phyloP scores from a whole-genome alignment of 2,888 invertebrate genomes.

The Folsomia candida region DNA sequence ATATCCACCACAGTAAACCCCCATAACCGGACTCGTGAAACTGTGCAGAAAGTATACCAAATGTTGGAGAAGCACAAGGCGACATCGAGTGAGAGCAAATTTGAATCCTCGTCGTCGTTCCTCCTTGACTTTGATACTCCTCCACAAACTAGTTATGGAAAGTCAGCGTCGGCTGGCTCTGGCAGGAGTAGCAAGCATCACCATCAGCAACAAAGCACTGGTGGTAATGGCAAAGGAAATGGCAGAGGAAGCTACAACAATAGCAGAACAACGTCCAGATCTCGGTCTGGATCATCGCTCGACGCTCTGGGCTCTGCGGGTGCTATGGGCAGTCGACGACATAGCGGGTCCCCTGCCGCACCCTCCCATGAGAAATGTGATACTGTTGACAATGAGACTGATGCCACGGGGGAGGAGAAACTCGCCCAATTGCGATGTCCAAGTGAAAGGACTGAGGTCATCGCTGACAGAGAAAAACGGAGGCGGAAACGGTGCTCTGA shows the following conservation, averaged over 20 bases:
- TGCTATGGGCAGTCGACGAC: constrained; percentile 9
- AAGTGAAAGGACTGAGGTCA: constrained; percentile 82
- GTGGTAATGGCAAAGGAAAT: constrained; percentile 15
- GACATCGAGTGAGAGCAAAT: constrained; percentile 40
- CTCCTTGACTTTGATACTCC: constrained; percentile 35
- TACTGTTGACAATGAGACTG: constrained; percentile 32
- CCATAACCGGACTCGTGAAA: constrained; percentile 45
- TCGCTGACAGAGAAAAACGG: constrained; percentile 74
- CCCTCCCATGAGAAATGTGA: constrained; percentile 32
- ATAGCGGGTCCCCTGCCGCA: constrained; percentile 22
- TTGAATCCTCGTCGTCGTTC: constrained; percentile 18
- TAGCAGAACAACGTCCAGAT: constrained; percentile 16
- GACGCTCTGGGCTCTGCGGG: not conserved
- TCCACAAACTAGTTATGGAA: constrained; percentile 18
- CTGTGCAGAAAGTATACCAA: constrained; percentile 49
- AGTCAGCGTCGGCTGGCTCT: constrained; percentile 17
- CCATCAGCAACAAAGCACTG: constrained; percentile 6
- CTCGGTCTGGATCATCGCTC: constrained; percentile 12
- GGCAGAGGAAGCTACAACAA: constrained; percentile 14
- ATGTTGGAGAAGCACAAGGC: constrained; percentile 50
- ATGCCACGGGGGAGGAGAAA: constrained; percentile 57
- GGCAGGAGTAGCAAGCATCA: not conserved
- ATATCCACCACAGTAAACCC: constrained; percentile 18
- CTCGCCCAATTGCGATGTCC: constrained; percentile 81
- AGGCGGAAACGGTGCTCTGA: constrained; percentile 77